Evolutionary conservation across 2,113 vertebrate species (phyloP).

Genomic region (Dasypus novemcinctus): DNA sequence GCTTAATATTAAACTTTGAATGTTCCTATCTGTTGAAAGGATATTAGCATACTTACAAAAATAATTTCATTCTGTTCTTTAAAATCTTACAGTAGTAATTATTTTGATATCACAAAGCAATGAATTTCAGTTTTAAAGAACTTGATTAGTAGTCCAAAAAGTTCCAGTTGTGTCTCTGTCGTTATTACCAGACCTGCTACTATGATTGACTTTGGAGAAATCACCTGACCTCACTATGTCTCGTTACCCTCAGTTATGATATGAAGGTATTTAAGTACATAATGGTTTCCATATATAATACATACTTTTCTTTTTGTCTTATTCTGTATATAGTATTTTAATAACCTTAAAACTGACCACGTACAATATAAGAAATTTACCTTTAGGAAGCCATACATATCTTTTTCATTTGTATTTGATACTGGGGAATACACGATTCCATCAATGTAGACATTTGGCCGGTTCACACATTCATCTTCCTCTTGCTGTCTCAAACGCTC

Average conservation of each 20-base stretch:
- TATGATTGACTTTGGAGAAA: background rate
- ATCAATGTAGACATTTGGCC: slow-evolving; percentile 49
- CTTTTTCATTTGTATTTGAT: slow-evolving; percentile 61
- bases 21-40: background rate
- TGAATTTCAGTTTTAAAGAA: background rate
- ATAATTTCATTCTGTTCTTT: background rate
- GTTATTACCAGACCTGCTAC: background rate
- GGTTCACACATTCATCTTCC: slow-evolving; percentile 58
- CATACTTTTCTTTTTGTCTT: background rate
- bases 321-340: background rate
- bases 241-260: background rate
- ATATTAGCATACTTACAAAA: background rate
- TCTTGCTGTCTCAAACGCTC: background rate
- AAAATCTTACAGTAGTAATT: background rate
- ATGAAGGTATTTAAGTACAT: background rate
- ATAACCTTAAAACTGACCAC: background rate
- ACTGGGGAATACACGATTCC: slow-evolving; percentile 75
- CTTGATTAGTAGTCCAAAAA: background rate
- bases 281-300: background rate
- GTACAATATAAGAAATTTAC: slow-evolving; percentile 61
- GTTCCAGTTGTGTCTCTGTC: background rate
- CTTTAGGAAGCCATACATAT: slow-evolving; percentile 78
- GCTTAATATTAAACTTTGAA: slow-evolving; percentile 22
- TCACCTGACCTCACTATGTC: background rate
- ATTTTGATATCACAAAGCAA: background rate